Percentiles rank a stretch among this genome's conserved stretches.
phyloP scores from a whole-genome alignment of 2,888 invertebrate species.

The Drosophila siamana region DNA sequence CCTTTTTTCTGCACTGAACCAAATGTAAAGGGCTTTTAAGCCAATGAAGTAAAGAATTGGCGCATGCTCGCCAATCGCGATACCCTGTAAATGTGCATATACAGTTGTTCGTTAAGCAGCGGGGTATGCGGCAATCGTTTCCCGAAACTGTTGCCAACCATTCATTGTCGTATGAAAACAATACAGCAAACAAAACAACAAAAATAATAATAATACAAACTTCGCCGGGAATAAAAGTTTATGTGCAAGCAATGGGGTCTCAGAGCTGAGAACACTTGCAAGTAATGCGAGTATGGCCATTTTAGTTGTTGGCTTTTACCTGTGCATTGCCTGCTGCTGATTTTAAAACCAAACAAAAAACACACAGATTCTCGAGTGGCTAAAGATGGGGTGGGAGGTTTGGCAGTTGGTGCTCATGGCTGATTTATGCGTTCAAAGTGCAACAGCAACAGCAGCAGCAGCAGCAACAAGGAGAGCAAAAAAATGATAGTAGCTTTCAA shows the following conservation, averaged over 20 bases:
- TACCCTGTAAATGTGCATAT: slow-evolving; percentile 26
- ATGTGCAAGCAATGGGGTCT: slow-evolving; percentile 23
- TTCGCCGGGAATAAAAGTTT: slow-evolving; percentile 61
- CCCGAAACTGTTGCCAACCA: slow-evolving; percentile 46
- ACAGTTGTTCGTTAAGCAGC: not conserved
- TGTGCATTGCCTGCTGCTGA: slow-evolving; percentile 42
- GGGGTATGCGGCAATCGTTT: slow-evolving; percentile 1
- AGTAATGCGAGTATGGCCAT: slow-evolving; percentile 48
- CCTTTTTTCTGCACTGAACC: slow-evolving; percentile 31
- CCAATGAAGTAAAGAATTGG: slow-evolving; percentile 40
- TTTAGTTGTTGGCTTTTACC: slow-evolving; percentile 35
- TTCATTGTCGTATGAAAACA: slow-evolving; percentile 63
- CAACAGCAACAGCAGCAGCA: slow-evolving; percentile 44
- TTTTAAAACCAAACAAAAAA: slow-evolving; percentile 51
- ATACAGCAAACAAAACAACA: slow-evolving; percentile 53
- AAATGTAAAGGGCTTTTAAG: slow-evolving; percentile 44
- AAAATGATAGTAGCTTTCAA: slow-evolving; percentile 36
- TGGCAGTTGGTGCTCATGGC: slow-evolving; percentile 63
- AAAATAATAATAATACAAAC: slow-evolving; percentile 58
- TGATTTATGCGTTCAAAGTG: slow-evolving; percentile 72
- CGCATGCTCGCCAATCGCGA: not conserved
- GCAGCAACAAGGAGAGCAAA: slow-evolving; percentile 28
- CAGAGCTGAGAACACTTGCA: slow-evolving; percentile 29
- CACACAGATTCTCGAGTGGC: slow-evolving; percentile 25
- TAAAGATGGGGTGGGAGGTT: slow-evolving; percentile 5